Evolutionary conservation across 2,888 invertebrate species (phyloP).

Genomic region (Entomobrya proxima): DNA sequence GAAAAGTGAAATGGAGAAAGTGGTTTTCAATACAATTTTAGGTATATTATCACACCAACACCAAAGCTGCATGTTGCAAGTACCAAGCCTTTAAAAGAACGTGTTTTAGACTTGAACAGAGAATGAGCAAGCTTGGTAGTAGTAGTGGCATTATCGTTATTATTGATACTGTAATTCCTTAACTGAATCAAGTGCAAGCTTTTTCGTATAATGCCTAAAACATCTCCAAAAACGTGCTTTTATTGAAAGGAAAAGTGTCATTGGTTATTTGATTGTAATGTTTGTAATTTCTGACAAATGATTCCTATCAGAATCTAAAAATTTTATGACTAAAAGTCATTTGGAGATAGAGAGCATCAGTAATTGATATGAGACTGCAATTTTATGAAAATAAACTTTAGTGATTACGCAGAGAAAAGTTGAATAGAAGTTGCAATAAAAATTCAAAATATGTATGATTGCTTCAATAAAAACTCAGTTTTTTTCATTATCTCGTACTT

Average conservation of each 20-base stretch:
- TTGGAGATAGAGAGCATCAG: too few relatives aligned
- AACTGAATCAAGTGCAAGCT: slow-evolving; percentile 11
- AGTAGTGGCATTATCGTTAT: slow-evolving; percentile 1
- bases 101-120: neutral
- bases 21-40: slow-evolving; percentile 50
- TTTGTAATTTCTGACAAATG: slow-evolving; percentile 17
- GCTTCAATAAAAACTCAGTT: too few relatives aligned
- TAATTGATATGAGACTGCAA: too few relatives aligned
- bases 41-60: neutral
- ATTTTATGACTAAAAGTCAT: too few relatives aligned
- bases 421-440: too few relatives aligned
- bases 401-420: too few relatives aligned
- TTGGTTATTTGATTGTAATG: slow-evolving; percentile 8
- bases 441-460: too few relatives aligned
- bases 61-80: neutral
- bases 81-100: neutral
- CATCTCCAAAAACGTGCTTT: neutral
- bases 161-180: slow-evolving; percentile 23
- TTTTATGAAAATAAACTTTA: too few relatives aligned
- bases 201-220: neutral
- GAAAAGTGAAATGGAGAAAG: slow-evolving; percentile 54
- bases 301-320: neutral
- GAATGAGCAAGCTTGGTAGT: neutral
- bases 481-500: too few relatives aligned
- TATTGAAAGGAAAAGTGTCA: slow-evolving; percentile 4